Conservation (phyloP, 1,140 invertebrate genomes). For the Araneus ventricosus region DNA sequence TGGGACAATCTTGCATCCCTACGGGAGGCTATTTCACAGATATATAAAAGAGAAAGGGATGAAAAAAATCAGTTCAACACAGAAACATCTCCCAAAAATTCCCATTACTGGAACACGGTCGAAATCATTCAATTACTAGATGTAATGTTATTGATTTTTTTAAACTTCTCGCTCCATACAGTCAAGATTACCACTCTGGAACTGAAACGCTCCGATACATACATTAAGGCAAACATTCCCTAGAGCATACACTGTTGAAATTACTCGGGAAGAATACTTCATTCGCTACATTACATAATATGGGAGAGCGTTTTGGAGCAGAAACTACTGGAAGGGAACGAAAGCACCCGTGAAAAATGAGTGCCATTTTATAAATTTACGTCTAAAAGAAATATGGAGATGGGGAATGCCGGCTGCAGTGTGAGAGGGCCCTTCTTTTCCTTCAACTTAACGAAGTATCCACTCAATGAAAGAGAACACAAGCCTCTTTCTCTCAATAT, state of each 20-base stretch:
- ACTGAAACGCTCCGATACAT: not conserved
- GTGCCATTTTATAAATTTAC: conserved; percentile 41
- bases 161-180: not conserved
- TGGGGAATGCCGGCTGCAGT: not conserved
- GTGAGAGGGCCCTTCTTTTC: not conserved
- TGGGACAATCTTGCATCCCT: not conserved
- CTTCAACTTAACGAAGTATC: not conserved
- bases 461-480: not conserved
- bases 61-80: not conserved
- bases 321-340: not conserved
- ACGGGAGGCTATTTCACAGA: not conserved
- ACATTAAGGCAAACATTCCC: not conserved
- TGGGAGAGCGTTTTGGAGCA: not conserved
- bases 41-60: not conserved
- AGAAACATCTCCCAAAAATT: not conserved
- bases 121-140: not conserved
- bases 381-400: conserved; percentile 32
- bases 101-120: not conserved
- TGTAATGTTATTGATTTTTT: not conserved
- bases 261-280: conserved; percentile 22
- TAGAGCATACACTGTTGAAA: not conserved
- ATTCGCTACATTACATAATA: conserved; percentile 11
- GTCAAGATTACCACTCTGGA: not conserved
- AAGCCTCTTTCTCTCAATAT: not conserved
- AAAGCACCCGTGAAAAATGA: conserved; percentile 21